These are phyloP conservation scores for Sclerurus mexicanus DNA, from an alignment of 2,113 vertebrate species.

Conservation along the genomic window DNA sequence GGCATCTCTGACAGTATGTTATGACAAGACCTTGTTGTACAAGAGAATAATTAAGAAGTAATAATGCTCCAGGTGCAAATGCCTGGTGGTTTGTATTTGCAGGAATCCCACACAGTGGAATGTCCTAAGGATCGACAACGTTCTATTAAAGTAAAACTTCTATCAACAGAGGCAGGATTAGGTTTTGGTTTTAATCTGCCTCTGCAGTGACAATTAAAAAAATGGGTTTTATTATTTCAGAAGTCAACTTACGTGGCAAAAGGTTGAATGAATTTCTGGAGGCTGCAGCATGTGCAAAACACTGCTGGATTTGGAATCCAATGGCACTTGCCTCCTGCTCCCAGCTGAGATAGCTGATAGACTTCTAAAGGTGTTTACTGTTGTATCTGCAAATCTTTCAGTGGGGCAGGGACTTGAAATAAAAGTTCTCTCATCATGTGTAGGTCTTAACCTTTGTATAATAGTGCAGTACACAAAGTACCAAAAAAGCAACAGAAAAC, in stretches of 20 bases:
- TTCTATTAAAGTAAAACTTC: not conserved
- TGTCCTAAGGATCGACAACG: not conserved
- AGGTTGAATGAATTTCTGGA: not conserved
- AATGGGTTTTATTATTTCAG: not conserved
- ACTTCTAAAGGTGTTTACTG: not conserved
- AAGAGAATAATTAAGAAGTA: not conserved
- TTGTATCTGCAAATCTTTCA: not conserved
- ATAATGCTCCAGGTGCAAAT: not conserved
- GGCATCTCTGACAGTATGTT: not conserved
- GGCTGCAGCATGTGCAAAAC: not conserved
- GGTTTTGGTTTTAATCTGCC: not conserved
- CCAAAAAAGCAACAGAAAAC: not conserved
- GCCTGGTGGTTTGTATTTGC: not conserved
- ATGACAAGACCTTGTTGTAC: not conserved
- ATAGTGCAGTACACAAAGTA: not conserved
- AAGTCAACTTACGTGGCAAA: not conserved
- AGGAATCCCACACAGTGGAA: not conserved
- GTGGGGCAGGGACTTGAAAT: not conserved
- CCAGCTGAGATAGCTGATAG: not conserved
- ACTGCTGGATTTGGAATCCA: not conserved
- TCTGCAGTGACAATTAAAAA: not conserved
- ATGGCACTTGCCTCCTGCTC: not conserved
- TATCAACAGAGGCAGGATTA: not conserved
- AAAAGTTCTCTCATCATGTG: not conserved
- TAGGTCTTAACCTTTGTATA: not conserved